These are phyloP conservation scores for Erebia epiphron DNA, from an alignment of 2,888 invertebrate species.

Conservation along the genomic window DNA sequence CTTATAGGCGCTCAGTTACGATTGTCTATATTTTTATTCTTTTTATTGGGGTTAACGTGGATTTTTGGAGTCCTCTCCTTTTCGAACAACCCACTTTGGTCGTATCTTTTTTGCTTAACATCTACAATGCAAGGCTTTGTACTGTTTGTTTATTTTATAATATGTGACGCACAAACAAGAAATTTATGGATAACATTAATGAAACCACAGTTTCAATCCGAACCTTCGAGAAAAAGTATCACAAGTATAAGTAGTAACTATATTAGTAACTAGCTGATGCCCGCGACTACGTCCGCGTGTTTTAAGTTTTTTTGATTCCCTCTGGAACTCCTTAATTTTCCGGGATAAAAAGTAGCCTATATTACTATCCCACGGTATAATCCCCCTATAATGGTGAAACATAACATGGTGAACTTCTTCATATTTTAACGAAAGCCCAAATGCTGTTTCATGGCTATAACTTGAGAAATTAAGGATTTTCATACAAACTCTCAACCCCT, in stretches of 20 bases:
- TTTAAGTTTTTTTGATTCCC: too few species aligned
- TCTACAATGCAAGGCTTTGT: conserved; percentile 85
- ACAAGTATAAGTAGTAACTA: conserved; percentile 56
- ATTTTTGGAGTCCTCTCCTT: conserved; percentile 83
- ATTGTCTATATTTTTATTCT: conserved; percentile 82
- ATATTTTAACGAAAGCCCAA: too few species aligned
- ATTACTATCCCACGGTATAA: too few species aligned
- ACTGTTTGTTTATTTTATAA: conserved; percentile 83
- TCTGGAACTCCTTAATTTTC: too few species aligned
- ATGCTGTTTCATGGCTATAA: too few species aligned
- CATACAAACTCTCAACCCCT: too few species aligned
- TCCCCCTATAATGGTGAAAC: too few species aligned
- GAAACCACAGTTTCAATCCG: conserved; percentile 59
- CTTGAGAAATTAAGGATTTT: too few species aligned
- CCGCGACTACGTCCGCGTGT: too few species aligned
- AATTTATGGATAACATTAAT: conserved; percentile 77
- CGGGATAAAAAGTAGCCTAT: too few species aligned
- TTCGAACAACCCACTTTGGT: conserved; percentile 76
- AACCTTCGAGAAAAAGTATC: conserved; percentile 62
- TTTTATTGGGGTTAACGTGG: conserved; percentile 84
- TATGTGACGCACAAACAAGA: conserved; percentile 80
- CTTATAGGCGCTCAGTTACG: conserved; percentile 78
- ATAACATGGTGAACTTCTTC: too few species aligned
- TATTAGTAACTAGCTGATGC: too few species aligned
- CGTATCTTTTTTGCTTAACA: conserved; percentile 85